These are phyloP conservation scores for Nibea coibor DNA, from an alignment of 2,113 vertebrate species.

Conservation along the genomic window DNA sequence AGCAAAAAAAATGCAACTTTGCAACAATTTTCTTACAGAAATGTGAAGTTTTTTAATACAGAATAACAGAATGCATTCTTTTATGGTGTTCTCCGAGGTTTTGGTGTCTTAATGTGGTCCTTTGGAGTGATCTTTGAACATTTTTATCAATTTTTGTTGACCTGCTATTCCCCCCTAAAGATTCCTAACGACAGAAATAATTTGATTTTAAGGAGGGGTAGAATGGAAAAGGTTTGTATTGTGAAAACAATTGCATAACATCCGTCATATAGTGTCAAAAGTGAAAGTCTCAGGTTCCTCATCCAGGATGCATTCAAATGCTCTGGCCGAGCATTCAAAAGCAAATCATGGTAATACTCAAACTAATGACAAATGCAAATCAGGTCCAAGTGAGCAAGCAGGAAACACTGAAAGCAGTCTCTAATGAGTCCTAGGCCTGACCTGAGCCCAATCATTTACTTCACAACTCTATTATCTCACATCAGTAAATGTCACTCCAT, in stretches of 20 bases:
- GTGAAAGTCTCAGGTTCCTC: constrained; percentile 30
- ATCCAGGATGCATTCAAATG: constrained; percentile 64
- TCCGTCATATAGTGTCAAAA: neutral
- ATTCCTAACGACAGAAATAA: no score
- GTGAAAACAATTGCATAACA: constrained; percentile 29
- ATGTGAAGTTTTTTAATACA: no score
- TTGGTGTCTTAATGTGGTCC: no score
- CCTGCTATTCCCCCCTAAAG: no score
- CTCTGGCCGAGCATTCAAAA: constrained; percentile 34
- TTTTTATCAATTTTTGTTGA: no score
- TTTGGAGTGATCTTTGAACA: no score
- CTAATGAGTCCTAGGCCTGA: neutral
- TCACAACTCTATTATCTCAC: neutral
- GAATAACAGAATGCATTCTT: no score
- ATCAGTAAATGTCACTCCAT: neutral
- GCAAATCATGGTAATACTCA: constrained; percentile 32
- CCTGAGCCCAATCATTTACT: neutral
- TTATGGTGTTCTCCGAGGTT: no score
- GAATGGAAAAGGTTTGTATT: no score
- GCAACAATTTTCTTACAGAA: no score
- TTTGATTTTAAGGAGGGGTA: no score
- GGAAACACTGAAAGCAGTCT: constrained; percentile 17
- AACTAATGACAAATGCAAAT: constrained; percentile 58
- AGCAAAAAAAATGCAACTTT: no score
- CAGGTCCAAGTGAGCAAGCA: neutral